A percentile compares a stretch with the other conserved stretches of the same genome.
Conservation (phyloP, 2,113 vertebrate species). For the Oreochromis niloticus region DNA sequence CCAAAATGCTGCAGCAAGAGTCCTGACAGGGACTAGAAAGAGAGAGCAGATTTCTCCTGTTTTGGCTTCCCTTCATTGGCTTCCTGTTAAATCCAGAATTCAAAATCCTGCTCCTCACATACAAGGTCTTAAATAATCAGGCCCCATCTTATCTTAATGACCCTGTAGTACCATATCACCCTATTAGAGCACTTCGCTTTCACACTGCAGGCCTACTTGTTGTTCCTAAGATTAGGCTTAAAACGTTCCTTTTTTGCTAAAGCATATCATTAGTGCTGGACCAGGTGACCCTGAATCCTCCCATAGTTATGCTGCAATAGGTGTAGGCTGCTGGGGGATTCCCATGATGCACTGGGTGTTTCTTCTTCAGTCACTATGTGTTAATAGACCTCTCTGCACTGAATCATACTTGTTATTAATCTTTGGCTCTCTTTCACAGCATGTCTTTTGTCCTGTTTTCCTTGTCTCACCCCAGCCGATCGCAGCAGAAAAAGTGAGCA, state of each 20-base stretch:
- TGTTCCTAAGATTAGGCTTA: background rate
- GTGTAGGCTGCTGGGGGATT: rapidly evolving
- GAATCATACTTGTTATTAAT: rapidly evolving
- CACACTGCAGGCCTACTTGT: background rate
- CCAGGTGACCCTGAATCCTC: background rate
- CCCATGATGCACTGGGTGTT: background rate
- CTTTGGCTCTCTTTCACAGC: background rate
- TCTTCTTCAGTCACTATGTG: rapidly evolving
- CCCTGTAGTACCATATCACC: too few relatives aligned
- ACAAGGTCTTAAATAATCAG: too few relatives aligned
- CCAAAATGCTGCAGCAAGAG: too few relatives aligned
- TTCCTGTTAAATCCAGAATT: too few relatives aligned
- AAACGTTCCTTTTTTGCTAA: background rate
- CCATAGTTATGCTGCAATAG: background rate
- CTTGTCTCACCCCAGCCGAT: background rate
- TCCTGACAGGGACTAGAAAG: too few relatives aligned
- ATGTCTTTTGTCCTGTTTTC: background rate
- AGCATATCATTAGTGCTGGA: background rate
- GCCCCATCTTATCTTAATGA: too few relatives aligned
- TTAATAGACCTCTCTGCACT: rapidly evolving
- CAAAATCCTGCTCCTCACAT: too few relatives aligned
- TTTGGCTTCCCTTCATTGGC: too few relatives aligned
- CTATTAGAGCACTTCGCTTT: background rate
- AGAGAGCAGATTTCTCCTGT: too few relatives aligned
- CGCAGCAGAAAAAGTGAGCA: background rate